Evolutionary conservation across 2,113 vertebrate genomes (phyloP).

Genomic region (Engystomops pustulosus): DNA sequence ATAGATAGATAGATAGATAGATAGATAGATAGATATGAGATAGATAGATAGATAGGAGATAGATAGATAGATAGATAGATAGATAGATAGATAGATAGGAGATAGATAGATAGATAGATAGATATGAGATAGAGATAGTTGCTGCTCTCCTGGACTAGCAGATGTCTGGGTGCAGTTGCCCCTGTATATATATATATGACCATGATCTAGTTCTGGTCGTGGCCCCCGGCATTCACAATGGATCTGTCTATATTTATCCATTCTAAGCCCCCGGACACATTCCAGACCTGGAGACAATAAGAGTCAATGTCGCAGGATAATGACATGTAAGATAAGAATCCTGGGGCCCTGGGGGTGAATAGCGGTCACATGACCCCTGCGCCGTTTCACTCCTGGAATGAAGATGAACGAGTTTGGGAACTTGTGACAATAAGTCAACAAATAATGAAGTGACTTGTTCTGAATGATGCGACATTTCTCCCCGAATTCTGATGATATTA

Average conservation of each 20-base stretch:
- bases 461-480: not conserved
- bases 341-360: constrained; percentile 16
- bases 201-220: not conserved
- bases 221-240: not conserved
- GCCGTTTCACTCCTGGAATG: constrained; percentile 34
- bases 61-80: not conserved
- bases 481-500: not conserved
- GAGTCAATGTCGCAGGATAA: constrained; percentile 41
- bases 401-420: constrained; percentile 21
- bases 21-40: not conserved
- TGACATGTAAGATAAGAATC: constrained; percentile 37
- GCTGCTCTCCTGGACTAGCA: not conserved
- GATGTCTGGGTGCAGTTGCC: not conserved
- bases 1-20: not conserved
- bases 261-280: not conserved
- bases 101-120: no score
- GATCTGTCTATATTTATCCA: constrained; percentile 30
- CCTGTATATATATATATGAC: not conserved
- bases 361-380: constrained; percentile 17
- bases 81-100: no score
- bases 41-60: no score
- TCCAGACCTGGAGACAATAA: not conserved
- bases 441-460: not conserved
- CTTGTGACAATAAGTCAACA: not conserved
- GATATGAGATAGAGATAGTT: no score